Conservation (phyloP, 2,888 invertebrate species). For the Belgica antarctica region DNA sequence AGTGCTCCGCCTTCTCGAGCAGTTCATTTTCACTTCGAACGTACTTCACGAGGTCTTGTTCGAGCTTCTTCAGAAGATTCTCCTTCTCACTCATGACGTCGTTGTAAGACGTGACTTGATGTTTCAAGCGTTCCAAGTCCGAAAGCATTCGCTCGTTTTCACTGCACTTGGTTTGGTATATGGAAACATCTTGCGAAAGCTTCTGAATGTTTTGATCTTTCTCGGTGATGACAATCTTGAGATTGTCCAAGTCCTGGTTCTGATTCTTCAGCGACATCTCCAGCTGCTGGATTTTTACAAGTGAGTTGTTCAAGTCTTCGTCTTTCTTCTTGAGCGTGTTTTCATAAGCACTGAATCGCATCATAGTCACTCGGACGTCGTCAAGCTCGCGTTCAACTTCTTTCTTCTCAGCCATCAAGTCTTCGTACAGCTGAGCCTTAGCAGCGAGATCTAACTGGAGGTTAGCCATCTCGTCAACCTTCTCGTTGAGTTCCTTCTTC, state of each 20-base stretch:
- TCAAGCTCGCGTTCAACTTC: constrained; percentile 56
- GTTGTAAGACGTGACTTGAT: constrained; percentile 25
- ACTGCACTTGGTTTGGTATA: constrained; percentile 21
- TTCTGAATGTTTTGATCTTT: constrained; percentile 50
- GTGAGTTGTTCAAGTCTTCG: constrained; percentile 46
- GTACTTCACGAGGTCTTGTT: constrained; percentile 34
- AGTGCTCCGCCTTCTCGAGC: constrained; percentile 48
- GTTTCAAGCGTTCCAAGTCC: constrained; percentile 32
- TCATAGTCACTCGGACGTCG: constrained; percentile 50
- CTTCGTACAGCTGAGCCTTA: constrained; percentile 37
- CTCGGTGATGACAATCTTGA: constrained; percentile 49
- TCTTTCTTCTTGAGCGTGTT: constrained; percentile 41
- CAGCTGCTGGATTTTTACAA: constrained; percentile 46
- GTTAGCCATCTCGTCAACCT: constrained; percentile 56
- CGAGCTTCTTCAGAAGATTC: constrained; percentile 23
- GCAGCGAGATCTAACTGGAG: constrained; percentile 52
- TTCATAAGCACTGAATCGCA: constrained; percentile 47
- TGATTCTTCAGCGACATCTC: constrained; percentile 47
- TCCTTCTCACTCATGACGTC: constrained; percentile 32
- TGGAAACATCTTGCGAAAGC: background rate
- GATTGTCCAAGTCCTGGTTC: constrained; percentile 45
- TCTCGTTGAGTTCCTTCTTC: constrained; percentile 57
- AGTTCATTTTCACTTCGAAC: constrained; percentile 47
- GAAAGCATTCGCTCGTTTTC: constrained; percentile 20
- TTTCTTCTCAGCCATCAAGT: constrained; percentile 53